phyloP scores from a whole-genome alignment of 2,888 invertebrate species.

The Dasypogon diadema region DNA sequence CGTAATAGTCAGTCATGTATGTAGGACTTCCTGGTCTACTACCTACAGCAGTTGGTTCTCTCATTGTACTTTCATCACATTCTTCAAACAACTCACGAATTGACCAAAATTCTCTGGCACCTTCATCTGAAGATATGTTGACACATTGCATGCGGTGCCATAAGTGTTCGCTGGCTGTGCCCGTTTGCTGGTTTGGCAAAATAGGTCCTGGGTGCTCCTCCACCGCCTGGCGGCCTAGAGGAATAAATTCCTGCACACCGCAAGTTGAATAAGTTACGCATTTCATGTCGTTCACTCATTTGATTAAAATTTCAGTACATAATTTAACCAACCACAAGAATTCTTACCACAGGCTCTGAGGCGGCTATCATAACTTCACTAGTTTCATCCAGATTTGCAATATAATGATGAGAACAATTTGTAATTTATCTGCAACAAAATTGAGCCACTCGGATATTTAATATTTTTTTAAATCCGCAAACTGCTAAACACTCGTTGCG shows the following conservation, averaged over 20 bases:
- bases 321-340: background rate
- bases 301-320: too few species aligned
- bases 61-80: slow-evolving; percentile 27
- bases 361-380: slow-evolving; percentile 88
- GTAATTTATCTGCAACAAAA: background rate
- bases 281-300: too few species aligned
- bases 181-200: slow-evolving; percentile 68
- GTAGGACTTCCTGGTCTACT: slow-evolving; percentile 56
- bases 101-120: slow-evolving; percentile 71
- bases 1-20: slow-evolving; percentile 65
- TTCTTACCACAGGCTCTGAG: slow-evolving; percentile 85
- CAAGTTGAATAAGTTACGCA: too few species aligned
- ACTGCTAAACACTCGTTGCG: slow-evolving; percentile 1
- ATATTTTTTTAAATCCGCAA: background rate
- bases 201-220: slow-evolving; percentile 81
- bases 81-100: slow-evolving; percentile 70
- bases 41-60: slow-evolving; percentile 7
- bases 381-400: slow-evolving; percentile 90
- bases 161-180: slow-evolving; percentile 73
- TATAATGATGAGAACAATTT: slow-evolving; percentile 26
- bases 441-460: background rate
- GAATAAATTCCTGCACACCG: slow-evolving; percentile 89
- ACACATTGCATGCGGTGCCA: slow-evolving; percentile 82
- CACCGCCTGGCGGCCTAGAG: slow-evolving; percentile 86
- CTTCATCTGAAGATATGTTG: slow-evolving; percentile 75